A percentile compares a stretch with the other conserved stretches of the same genome.
phyloP scores from a whole-genome alignment of 2,888 invertebrate genomes.

The Polyommatus icarus region DNA sequence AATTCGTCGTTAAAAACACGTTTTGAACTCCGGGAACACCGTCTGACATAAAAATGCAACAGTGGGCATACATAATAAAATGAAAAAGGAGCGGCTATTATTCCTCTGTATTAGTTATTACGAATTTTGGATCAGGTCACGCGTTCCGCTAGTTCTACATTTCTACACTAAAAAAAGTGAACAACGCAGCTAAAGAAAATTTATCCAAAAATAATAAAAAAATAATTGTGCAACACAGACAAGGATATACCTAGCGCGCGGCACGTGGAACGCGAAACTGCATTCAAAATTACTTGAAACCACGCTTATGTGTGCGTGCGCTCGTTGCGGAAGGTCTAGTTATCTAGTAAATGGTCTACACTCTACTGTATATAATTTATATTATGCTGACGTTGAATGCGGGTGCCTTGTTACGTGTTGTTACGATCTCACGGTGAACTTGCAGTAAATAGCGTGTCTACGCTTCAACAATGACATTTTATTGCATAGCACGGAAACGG shows the following conservation, averaged over 20 bases:
- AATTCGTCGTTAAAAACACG: neutral
- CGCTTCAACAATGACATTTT: conserved; percentile 5
- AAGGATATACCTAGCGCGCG: too few relatives aligned
- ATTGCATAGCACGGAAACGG: conserved; percentile 1
- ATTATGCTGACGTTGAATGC: neutral
- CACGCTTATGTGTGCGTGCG: neutral
- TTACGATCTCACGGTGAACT: conserved; percentile 5
- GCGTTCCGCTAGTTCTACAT: neutral
- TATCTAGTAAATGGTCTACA: neutral
- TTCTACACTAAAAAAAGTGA: too few relatives aligned
- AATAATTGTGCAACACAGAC: neutral
- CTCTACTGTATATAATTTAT: neutral
- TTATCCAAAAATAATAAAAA: neutral
- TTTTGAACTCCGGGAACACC: neutral
- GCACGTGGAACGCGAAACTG: too few relatives aligned
- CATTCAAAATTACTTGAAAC: neutral
- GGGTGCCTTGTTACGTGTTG: neutral
- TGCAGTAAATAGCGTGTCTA: conserved; percentile 2
- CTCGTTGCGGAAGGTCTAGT: neutral
- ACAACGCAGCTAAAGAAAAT: too few relatives aligned
- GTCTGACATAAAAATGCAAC: neutral
- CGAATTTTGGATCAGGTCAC: neutral
- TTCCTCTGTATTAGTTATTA: neutral
- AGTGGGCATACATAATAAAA: too few relatives aligned
- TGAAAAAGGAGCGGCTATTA: neutral